phyloP scores from a whole-genome alignment of 2,113 vertebrate genomes.

The Trichechus manatus region DNA sequence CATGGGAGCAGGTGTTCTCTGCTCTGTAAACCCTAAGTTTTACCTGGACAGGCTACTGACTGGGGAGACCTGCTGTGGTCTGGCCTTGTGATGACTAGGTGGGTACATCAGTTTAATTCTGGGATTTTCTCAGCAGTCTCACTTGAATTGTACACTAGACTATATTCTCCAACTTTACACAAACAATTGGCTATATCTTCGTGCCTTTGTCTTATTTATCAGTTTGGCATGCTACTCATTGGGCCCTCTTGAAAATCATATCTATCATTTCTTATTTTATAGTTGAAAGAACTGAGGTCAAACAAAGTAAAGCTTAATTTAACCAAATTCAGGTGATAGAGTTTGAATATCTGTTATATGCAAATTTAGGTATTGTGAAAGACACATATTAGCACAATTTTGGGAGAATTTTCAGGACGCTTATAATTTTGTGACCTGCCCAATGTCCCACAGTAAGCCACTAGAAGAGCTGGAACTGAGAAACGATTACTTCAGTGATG shows the following conservation, averaged over 20 bases:
- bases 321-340: neutral
- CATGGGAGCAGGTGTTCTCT: neutral
- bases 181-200: neutral
- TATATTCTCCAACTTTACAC: neutral
- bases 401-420: neutral
- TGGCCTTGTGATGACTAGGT: neutral
- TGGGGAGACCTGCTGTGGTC: neutral
- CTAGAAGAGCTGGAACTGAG: neutral
- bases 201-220: neutral
- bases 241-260: neutral
- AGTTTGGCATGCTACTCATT: neutral
- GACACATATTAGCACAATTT: neutral
- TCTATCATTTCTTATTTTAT: neutral
- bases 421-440: neutral
- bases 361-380: neutral
- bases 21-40: neutral
- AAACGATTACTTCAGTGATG: neutral
- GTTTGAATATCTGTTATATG: neutral
- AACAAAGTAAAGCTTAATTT: neutral
- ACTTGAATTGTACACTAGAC: neutral
- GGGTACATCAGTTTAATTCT: neutral
- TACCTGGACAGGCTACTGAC: neutral
- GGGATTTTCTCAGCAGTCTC: neutral
- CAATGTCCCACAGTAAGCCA: neutral
- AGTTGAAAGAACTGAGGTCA: neutral